Base-by-base conservation (phyloP, 2,797 vertebrate species). In the Picus viridis region DNA sequence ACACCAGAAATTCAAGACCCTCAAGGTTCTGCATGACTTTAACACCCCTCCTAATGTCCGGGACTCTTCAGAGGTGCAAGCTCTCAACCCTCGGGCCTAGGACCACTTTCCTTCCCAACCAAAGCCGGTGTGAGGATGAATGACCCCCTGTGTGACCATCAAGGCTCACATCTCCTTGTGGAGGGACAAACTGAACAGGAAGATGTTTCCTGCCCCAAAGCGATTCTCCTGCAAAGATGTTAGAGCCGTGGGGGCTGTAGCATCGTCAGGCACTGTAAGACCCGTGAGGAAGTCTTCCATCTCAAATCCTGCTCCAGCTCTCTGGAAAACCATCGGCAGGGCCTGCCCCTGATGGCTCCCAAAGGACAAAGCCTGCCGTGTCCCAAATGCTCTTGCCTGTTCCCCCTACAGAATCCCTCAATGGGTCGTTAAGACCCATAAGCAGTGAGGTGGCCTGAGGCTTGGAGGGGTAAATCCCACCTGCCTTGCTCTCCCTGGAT, bases 121-220 rank as follows among this genome's bases (percentile, higher is more conserved):
- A 75, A 78, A 78, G n/a, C 70, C 83, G 80, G 6, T 17, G 20
- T 77, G 70, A 73, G 16, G 36, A 59, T 29, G 67, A 81, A 59
- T 58, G 72, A 77, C 30, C 0, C 2, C 11, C 24, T 80, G 29
- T 27, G 49, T 75, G 63, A 30, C 56, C 77, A 72, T 53, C 51
- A 43, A 58, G 63, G 39, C 51, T 23, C 0, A 4, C 51, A 56
- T 68, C 8, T 26, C 32, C 49, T 71, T 59, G 41, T 86, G 82
- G 59, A 0, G 30, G 56, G 69, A 75, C 71, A 78, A 90, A 62
- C 12, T 63, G 67, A 83, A 85, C 30, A 83, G 85, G 85, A 88
- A 51, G 61, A 81, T n/a, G 29, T 17, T 86, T 90, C 67, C 76
- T 89, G 64, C 79, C 83, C 85, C 76, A 88, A n/a, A 92, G 73